Evolutionary conservation across 1,140 invertebrate species (phyloP), one percentile per base, ranked within the genome.

Genomic region (Drosophila pruinosa): DNA sequence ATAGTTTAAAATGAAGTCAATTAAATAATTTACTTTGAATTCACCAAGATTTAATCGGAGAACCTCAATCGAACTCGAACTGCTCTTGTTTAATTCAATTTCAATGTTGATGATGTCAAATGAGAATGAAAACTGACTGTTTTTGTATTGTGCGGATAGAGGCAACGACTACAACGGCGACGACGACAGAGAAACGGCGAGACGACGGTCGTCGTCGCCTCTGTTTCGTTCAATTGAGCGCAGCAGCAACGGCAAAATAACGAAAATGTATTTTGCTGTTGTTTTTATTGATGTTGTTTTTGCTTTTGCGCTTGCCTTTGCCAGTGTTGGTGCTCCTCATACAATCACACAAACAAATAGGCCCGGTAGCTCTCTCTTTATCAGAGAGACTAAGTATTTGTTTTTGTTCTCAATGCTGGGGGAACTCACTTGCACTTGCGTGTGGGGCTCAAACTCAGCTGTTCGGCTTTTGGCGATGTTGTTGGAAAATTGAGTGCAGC

Each of bases 21-120:
- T 62, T 47, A 50, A 69, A 56, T 57, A 50, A 71, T 72, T 78
- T 81, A 86, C 82, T 77, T 78, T 64, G 54, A 64, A 64, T 50
- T 53, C 63, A 72, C 39, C 47, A 81, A 74, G 28, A 31, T 54
- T 68, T 50, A 62, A 69, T 53, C 58, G 59, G 54, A 34, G 54
- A 50, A 63, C 63, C 48, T 48, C 26, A 64, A 72, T 61, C 65
- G 31, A 57, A 69, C 50, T 69, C 50, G 56, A 38, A 54, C 70
- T 82, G 75, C 67, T 88, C 83, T 88, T 77, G 67, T 88, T 86
- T 82, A 88, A 88, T 86, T 86, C 50, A 88, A 82, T 86, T 86
- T 86, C 82, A 86, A 88, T 88, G 82, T 88, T 86, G 82, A 86
- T 86, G 82, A 86, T 86, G 82, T 86, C 82, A 86, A 86, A 86